phyloP scores from a whole-genome alignment of 2,797 vertebrate genomes.

The Sphenopsis melanotis region DNA sequence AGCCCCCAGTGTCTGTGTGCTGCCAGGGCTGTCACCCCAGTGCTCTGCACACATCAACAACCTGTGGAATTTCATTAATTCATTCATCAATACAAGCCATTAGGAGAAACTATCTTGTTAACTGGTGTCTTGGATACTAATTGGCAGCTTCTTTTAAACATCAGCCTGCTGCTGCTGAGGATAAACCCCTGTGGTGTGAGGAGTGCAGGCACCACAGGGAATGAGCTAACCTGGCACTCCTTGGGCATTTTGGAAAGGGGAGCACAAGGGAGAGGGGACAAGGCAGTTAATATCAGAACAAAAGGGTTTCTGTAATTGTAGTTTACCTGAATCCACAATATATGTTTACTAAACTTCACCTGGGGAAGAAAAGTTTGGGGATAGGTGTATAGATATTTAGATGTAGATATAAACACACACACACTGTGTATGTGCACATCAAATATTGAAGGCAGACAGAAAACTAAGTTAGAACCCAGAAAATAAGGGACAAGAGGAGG shows the following conservation, averaged over 20 bases:
- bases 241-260: neutral
- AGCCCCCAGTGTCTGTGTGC: neutral
- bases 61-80: constrained; percentile 6
- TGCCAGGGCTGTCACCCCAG: neutral
- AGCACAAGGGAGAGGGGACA: neutral
- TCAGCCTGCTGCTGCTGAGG: neutral
- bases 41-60: neutral
- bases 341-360: neutral
- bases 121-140: neutral
- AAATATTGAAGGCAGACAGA: neutral
- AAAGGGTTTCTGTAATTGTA: neutral
- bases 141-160: neutral
- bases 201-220: neutral
- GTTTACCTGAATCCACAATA: neutral
- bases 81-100: neutral
- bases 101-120: neutral
- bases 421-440: neutral
- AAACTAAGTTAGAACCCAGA: neutral
- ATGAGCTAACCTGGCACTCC: neutral
- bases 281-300: neutral
- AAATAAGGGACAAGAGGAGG: neutral
- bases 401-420: neutral
- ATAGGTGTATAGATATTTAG: neutral
- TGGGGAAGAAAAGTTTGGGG: neutral
- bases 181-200: neutral